Evolutionary conservation across 2,888 invertebrate genomes (phyloP), one percentile per base, ranked within the genome.

Genomic region (Cheilosia pagana): DNA sequence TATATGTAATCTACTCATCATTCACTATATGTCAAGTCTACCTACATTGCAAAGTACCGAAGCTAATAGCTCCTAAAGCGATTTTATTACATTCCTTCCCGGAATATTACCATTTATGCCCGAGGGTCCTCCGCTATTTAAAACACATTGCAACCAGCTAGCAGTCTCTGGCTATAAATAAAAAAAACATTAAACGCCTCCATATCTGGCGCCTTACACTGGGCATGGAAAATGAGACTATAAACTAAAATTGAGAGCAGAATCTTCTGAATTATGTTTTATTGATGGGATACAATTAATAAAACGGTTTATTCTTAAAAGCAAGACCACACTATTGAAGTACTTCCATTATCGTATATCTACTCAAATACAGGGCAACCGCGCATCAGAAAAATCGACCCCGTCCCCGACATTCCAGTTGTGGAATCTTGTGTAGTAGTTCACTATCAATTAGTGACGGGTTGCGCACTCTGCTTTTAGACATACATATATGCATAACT

Each of bases 391-490:
- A 14, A 59, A 19, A 71, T 21, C 43, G 3, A 45, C 21, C 21
- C 21, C 12, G 1, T 4, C 53, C 45, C 35, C 45, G 35, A n/a
- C 55, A 63, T 39, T 65, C 16, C 59, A 21, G 31, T 14, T 21
- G 23, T 28, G 59, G 78, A 62, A 82, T 82, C 60, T 55, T 48
- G 53, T 65, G 53, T 48, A 78, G 55, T 14, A n/a, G n/a, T 53
- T 78, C 67, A 62, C 77, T 70, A 70, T 67, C 83, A 82, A 82
- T 82, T 82, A 82, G 75, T 57, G 62, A 78, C 68, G 78, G 52
- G 72, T 35, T 72, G 68, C 45, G 52, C 67, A 53, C 35, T 52
- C 19, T 63, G 74, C 39, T 16, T 72, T 35, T 3, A 35, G 35
- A 12, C 50, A 68, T 35, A 74, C n/a, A 74, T 72, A 68, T 62